These are phyloP conservation scores for Sebastes baramenuke DNA, from an alignment of 2,797 vertebrate species.

Conservation along the genomic window DNA sequence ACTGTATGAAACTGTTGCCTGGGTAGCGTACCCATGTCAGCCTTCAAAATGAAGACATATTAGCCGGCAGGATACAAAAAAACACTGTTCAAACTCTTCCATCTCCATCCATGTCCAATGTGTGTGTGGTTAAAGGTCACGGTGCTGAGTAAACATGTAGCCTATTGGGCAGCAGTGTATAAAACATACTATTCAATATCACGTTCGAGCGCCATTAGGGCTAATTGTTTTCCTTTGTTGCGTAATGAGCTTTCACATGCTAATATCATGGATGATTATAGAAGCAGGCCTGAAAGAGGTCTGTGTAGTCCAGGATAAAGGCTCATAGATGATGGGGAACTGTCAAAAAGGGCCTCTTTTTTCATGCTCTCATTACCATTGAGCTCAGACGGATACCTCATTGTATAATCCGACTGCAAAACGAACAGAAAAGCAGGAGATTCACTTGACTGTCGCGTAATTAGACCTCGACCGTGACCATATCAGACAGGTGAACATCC, in stretches of 20 bases:
- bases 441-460: slow-evolving; percentile 35
- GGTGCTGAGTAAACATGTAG: background rate
- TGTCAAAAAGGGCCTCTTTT: slow-evolving; percentile 15
- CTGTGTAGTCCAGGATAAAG: slow-evolving; percentile 1
- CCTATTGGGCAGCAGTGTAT: background rate
- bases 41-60: slow-evolving; percentile 64
- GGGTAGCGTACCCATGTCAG: slow-evolving; percentile 7
- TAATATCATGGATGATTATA: slow-evolving; percentile 16
- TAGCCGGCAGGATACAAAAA: slow-evolving; percentile 2
- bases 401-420: slow-evolving; percentile 20
- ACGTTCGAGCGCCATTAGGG: background rate
- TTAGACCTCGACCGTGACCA: background rate
- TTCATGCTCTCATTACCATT: slow-evolving; percentile 26
- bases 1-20: slow-evolving; percentile 30
- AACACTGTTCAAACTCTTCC: background rate
- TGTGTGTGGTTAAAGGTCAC: slow-evolving; percentile 2
- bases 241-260: slow-evolving; percentile 28
- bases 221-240: slow-evolving; percentile 21
- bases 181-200: slow-evolving; percentile 15
- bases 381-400: background rate
- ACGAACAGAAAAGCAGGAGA: slow-evolving; percentile 23
- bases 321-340: slow-evolving; percentile 12
- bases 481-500: slow-evolving; percentile 34
- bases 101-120: slow-evolving; percentile 6
- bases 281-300: background rate